Evolutionary conservation across 2,888 invertebrate genomes (phyloP).

Genomic region (Calliopum simillimum): DNA sequence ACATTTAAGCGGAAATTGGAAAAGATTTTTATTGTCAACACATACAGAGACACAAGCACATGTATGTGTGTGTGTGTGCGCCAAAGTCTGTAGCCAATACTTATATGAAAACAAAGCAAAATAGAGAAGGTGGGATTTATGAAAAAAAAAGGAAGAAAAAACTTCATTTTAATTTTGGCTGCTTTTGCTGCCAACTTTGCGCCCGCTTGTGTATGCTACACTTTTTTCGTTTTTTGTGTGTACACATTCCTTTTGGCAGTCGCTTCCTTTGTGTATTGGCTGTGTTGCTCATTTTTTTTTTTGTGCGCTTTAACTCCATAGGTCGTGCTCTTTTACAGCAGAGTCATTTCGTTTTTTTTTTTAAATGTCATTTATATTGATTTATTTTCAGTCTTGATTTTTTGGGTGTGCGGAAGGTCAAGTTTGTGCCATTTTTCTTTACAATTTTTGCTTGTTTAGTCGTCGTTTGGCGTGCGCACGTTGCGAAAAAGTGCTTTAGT

Average conservation of each 20-base stretch:
- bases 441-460: too few relatives aligned
- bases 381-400: slow-evolving; percentile 8
- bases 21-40: slow-evolving; percentile 28
- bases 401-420: slow-evolving; percentile 19
- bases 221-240: background rate
- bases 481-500: too few relatives aligned
- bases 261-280: background rate
- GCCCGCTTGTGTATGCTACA: background rate
- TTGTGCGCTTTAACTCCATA: background rate
- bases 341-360: background rate
- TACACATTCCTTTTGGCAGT: background rate
- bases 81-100: too few relatives aligned
- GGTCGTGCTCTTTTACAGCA: background rate
- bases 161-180: too few relatives aligned
- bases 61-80: background rate
- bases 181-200: too few relatives aligned
- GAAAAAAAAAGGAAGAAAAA: too few relatives aligned
- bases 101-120: too few relatives aligned
- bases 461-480: too few relatives aligned
- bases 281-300: background rate
- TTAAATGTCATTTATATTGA: slow-evolving; percentile 6
- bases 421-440: background rate
- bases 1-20: slow-evolving; percentile 25
- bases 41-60: background rate
- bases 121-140: too few relatives aligned